These are phyloP conservation scores for Chironomus riparius DNA, from an alignment of 2,888 invertebrate genomes.

Conservation along the genomic window DNA sequence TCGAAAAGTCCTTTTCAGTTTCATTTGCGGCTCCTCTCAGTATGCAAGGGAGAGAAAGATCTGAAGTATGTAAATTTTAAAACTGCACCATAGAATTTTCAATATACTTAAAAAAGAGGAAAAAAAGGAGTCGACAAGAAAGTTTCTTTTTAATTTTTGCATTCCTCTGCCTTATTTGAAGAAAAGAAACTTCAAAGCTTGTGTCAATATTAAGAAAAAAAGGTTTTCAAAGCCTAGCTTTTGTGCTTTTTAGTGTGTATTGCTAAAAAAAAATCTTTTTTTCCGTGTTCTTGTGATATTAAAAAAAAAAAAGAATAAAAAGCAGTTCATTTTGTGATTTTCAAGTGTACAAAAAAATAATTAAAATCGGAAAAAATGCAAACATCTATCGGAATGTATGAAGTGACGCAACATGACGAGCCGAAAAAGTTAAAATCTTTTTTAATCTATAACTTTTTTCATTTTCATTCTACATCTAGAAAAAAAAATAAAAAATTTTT, in stretches of 20 bases:
- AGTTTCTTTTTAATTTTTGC: not conserved
- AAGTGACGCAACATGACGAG: slow-evolving; percentile 19
- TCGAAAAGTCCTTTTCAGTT: slow-evolving; percentile 11
- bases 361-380: not conserved
- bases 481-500: not conserved
- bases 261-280: not conserved
- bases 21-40: slow-evolving; percentile 6
- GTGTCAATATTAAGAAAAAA: not conserved
- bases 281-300: not conserved
- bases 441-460: not conserved
- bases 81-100: not conserved
- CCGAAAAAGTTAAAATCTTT: slow-evolving; percentile 18
- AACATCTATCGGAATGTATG: slow-evolving; percentile 10
- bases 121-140: not conserved
- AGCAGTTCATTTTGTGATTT: not conserved
- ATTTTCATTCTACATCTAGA: not conserved
- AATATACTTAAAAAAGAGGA: not conserved
- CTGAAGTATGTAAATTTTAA: slow-evolving; percentile 14
- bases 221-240: not conserved
- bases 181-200: not conserved
- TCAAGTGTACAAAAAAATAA: not conserved
- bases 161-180: not conserved
- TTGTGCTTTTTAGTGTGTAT: not conserved
- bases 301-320: not conserved
- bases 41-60: slow-evolving; percentile 17